Conservation (phyloP, 64 coral and sea anemone species). For the Dendronephthya gigantea region DNA sequence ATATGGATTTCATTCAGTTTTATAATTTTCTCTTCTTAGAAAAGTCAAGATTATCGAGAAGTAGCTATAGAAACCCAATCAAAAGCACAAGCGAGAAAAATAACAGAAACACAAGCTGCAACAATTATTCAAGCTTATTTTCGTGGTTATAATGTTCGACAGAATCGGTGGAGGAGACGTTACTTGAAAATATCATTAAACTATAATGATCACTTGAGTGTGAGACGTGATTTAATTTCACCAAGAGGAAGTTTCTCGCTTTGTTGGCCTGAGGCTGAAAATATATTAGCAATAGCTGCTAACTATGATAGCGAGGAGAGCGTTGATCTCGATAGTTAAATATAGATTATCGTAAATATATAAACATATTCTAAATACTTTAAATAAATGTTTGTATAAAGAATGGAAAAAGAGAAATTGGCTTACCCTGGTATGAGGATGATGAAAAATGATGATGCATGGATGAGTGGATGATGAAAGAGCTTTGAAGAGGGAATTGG, state of each 20-base stretch:
- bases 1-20: background rate
- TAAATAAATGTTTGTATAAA: too few species aligned
- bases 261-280: background rate
- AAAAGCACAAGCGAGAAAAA: background rate
- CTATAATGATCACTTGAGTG: background rate
- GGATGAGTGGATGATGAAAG: too few species aligned
- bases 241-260: background rate
- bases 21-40: background rate
- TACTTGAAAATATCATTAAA: background rate
- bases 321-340: background rate
- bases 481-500: too few species aligned
- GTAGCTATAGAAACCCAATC: background rate
- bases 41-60: background rate
- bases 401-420: too few species aligned
- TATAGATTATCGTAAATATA: too few species aligned
- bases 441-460: too few species aligned
- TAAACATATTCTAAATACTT: too few species aligned
- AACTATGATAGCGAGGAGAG: background rate
- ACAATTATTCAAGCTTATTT: slow-evolving; percentile 8
- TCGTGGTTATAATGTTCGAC: slow-evolving; percentile 1
- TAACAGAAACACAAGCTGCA: background rate
- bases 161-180: slow-evolving; percentile 1
- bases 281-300: background rate
- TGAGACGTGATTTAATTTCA: background rate
- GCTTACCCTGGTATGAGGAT: too few species aligned